These are phyloP conservation scores for Leptopterna dolabrata DNA, from an alignment of 2,888 invertebrate species.

Conservation along the genomic window DNA sequence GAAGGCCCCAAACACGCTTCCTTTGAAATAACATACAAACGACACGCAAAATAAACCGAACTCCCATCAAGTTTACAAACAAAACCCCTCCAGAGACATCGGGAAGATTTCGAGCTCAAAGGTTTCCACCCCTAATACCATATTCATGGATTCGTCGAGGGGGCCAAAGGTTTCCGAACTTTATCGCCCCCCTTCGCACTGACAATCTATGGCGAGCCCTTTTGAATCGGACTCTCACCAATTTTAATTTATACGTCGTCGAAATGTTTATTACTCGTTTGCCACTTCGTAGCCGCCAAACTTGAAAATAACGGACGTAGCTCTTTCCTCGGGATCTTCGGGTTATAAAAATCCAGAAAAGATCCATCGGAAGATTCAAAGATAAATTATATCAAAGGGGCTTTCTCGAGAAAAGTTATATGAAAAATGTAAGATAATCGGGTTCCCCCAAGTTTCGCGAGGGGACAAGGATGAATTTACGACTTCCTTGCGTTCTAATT, in stretches of 20 bases:
- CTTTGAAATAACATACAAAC: no score
- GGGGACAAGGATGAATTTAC: slow-evolving; percentile 4
- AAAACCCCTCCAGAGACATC: background rate
- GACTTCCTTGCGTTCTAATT: background rate
- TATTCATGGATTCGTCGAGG: background rate
- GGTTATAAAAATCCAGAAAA: background rate
- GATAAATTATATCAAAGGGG: background rate
- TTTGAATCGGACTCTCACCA: background rate
- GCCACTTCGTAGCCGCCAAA: background rate
- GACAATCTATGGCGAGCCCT: background rate
- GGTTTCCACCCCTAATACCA: background rate
- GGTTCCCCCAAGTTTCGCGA: slow-evolving; percentile 4
- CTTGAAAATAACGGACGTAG: background rate
- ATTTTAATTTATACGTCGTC: background rate
- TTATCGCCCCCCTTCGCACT: background rate
- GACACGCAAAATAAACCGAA: background rate
- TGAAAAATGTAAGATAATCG: background rate
- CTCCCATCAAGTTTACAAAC: background rate
- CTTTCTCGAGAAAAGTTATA: background rate
- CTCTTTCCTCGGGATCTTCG: background rate
- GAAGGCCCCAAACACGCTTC: no score
- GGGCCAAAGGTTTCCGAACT: background rate
- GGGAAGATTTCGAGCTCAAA: background rate
- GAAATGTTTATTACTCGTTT: background rate
- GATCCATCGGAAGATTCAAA: background rate